Conservation (phyloP, 1,140 invertebrate genomes). For the Drosophila nigrodunni region DNA sequence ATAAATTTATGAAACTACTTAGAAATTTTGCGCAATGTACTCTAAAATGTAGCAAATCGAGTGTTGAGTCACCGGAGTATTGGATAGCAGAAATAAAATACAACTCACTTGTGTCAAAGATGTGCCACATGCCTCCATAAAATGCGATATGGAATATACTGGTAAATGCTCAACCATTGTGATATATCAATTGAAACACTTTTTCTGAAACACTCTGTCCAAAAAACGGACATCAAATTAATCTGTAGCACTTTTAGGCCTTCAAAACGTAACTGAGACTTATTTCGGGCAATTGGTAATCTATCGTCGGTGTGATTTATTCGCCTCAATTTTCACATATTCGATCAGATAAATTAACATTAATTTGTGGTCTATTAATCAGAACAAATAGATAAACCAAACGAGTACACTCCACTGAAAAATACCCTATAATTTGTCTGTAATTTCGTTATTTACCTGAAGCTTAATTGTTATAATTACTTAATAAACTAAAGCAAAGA, state of each 20-base stretch:
- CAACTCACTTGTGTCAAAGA: constrained; percentile 52
- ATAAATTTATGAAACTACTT: background rate
- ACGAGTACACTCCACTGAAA: background rate
- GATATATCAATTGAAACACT: constrained; percentile 16
- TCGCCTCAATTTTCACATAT: constrained; percentile 24
- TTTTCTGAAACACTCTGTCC: constrained; percentile 13
- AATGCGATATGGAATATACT: constrained; percentile 78
- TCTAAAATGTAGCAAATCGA: background rate
- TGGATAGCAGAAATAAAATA: constrained; percentile 12
- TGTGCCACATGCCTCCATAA: constrained; percentile 49
- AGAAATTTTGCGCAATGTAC: background rate
- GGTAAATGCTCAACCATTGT: constrained; percentile 61
- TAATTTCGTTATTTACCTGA: background rate
- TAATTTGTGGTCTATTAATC: constrained; percentile 38
- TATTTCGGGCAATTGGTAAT: constrained; percentile 25
- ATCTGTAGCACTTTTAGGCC: constrained; percentile 43
- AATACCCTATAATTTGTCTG: constrained; percentile 10
- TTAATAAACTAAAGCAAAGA: background rate
- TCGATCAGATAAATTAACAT: constrained; percentile 63
- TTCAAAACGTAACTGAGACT: constrained; percentile 31
- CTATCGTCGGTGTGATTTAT: constrained; percentile 27
- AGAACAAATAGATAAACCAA: constrained; percentile 8
- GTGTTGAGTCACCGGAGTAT: constrained; percentile 26
- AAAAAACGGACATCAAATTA: constrained; percentile 42
- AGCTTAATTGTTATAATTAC: background rate